Evolutionary conservation across 1,140 invertebrate genomes (phyloP), one percentile per base, ranked within the genome.

Genomic region (Probaryconus sp.): DNA sequence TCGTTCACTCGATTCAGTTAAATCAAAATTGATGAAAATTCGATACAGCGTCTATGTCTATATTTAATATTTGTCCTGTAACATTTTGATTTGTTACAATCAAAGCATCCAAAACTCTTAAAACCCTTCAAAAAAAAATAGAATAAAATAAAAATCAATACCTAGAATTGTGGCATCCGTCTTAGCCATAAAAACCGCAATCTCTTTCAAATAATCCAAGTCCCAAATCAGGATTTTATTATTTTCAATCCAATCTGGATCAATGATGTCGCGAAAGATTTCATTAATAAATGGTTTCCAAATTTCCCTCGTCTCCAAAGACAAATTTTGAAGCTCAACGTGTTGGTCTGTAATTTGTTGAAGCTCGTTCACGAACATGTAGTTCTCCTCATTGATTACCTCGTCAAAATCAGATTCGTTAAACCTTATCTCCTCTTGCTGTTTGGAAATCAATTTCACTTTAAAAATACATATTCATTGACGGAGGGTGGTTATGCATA

Each of bases 221-320:
- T 94, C 91, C 0, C 87, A 88, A 6, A 92, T 84, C 40, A 92
- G 84, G 13, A 94, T 82, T 31, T 89, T 89, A 63, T 92, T 89
- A 30, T 87, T 76, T 45, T 63, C 84, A 83, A 74, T 88, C 81
- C 92, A 77, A 31, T 88, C 89, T 3, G 90, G 83, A 6, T 89
- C 83, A 21, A 89, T 77, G 6, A 88, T 89, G 5, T 87, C 89
- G 20, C 87, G 85, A 51, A 93, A 91, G 2, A 94, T 67, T 26
- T 89, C 86, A 67, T 89, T 88, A 16, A 94, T 80, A 74, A 92
- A 94, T 14, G 85, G 87, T 35, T 87, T 82, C 91, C 92, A 94
- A 40, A 93, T 89, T 16, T 89, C 85, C 24, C 81, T 69, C 0
- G 89, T 81, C 14, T 85, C 88, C 2, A 89, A 10, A 5, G 77